These are phyloP conservation scores for Apodemia zela DNA, from an alignment of 2,888 invertebrate species.

Conservation along the genomic window DNA sequence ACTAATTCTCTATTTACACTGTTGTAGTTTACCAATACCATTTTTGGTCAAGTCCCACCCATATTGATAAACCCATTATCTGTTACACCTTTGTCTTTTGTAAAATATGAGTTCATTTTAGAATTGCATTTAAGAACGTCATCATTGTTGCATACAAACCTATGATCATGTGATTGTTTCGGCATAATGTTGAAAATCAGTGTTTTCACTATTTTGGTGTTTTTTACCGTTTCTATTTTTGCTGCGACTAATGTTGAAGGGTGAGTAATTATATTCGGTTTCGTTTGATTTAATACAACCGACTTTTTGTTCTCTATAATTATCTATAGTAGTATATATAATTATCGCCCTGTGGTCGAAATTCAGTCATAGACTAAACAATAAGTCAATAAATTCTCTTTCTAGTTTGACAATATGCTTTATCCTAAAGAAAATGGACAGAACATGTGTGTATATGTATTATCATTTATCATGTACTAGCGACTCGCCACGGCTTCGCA, in stretches of 20 bases:
- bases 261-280: conserved; percentile 42
- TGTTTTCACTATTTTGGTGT: conserved; percentile 48
- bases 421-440: no score
- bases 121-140: conserved; percentile 49
- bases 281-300: neutral
- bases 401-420: no score
- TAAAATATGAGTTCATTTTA: conserved; percentile 48
- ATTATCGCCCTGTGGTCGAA: no score
- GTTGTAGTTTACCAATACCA: conserved; percentile 65
- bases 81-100: conserved; percentile 47
- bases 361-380: no score
- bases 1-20: conserved; percentile 53
- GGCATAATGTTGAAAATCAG: conserved; percentile 58
- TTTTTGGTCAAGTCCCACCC: conserved; percentile 62
- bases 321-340: no score
- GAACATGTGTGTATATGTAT: no score
- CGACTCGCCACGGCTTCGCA: no score
- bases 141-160: conserved; percentile 34
- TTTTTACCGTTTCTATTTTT: conserved; percentile 50
- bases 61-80: conserved; percentile 53
- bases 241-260: conserved; percentile 58
- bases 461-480: no score
- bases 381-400: no score
- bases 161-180: conserved; percentile 40
- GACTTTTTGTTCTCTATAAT: conserved; percentile 10